phyloP scores from a whole-genome alignment of 2,797 vertebrate species.

The Echiichthys vipera region DNA sequence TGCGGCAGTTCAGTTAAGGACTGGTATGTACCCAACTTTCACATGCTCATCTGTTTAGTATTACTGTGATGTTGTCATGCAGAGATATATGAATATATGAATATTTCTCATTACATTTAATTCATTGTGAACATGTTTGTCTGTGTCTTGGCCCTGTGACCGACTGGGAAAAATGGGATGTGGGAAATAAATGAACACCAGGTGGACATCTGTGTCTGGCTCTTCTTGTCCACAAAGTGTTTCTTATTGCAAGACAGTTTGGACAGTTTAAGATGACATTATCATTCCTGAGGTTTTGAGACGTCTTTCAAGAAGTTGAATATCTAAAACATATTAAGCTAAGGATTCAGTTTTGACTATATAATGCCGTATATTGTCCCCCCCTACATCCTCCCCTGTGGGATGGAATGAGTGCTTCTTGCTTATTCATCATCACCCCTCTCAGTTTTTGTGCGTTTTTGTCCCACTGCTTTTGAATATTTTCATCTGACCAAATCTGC shows the following conservation, averaged over 20 bases:
- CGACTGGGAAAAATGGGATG: neutral
- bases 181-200: constrained; percentile 12
- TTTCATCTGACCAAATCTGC: too few relatives aligned
- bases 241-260: neutral
- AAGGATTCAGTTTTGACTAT: neutral
- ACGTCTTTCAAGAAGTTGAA: neutral
- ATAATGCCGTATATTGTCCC: too few relatives aligned
- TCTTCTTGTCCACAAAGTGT: neutral
- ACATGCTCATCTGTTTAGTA: neutral
- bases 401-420: too few relatives aligned
- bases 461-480: too few relatives aligned
- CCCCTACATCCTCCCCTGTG: too few relatives aligned
- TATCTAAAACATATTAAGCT: neutral
- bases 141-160: neutral
- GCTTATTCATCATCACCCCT: too few relatives aligned
- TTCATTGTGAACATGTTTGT: too few relatives aligned
- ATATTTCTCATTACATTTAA: neutral
- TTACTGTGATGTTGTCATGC: neutral
- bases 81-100: neutral
- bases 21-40: constrained; percentile 11
- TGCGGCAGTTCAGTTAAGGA: neutral
- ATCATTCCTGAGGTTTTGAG: neutral
- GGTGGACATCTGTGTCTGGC: neutral
- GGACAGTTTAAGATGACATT: neutral
- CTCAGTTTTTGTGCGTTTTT: too few relatives aligned